These are phyloP conservation scores for Conus betulinus DNA, from an alignment of 1,140 invertebrate genomes.

Conservation along the genomic window DNA sequence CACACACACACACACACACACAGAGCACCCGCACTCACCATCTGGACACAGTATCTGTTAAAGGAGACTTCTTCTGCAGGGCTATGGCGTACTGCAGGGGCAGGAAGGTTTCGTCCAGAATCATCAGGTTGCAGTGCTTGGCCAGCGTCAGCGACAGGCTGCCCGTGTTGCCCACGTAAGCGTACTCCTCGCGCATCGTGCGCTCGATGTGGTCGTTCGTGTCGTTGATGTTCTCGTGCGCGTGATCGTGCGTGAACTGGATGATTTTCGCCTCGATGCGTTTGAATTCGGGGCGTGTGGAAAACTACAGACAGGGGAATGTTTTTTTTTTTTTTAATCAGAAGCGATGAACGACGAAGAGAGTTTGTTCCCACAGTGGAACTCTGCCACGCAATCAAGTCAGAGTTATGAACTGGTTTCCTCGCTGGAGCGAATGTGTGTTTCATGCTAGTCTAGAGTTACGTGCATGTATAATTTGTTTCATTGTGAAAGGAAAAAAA, in stretches of 20 bases:
- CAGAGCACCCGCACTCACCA: slow-evolving; percentile 23
- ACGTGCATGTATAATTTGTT: no score
- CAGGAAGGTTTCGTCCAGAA: slow-evolving; percentile 28
- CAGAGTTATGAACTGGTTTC: no score
- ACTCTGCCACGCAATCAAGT: no score
- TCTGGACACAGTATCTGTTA: slow-evolving; percentile 14
- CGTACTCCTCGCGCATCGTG: slow-evolving; percentile 16
- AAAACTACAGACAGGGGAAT: not conserved
- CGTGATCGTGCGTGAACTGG: not conserved
- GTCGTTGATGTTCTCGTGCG: not conserved
- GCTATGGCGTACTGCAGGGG: slow-evolving; percentile 36
- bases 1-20: not conserved
- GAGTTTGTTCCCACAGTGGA: no score
- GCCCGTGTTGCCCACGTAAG: slow-evolving; percentile 23
- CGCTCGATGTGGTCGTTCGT: not conserved
- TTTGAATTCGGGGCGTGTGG: slow-evolving; percentile 14
- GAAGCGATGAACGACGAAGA: no score
- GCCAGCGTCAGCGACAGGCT: not conserved
- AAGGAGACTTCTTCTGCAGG: slow-evolving; percentile 24
- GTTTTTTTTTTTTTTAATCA: no score
- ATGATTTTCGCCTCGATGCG: not conserved
- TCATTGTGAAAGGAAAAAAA: no score
- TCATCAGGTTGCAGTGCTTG: slow-evolving; percentile 28
- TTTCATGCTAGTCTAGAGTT: no score
- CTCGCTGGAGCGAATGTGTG: no score